Conservation (phyloP, 2,797 vertebrate species). For the Brachyalestes nurse region DNA sequence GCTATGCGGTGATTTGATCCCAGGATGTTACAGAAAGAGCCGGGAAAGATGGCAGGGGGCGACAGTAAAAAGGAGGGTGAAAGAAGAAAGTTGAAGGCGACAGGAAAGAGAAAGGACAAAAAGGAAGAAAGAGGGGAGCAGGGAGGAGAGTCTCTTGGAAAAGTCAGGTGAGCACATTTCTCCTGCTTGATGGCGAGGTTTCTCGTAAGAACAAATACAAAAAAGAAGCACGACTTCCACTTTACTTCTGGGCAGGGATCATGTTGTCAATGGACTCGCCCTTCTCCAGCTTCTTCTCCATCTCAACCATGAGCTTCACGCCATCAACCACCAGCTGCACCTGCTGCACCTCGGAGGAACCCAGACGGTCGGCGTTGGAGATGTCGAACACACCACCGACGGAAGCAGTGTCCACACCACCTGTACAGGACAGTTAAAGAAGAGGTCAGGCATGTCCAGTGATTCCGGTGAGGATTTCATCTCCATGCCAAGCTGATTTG, state of each 20-base stretch:
- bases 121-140: slow-evolving; percentile 55
- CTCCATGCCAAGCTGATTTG: neutral
- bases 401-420: slow-evolving; percentile 93
- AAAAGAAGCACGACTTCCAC: slow-evolving; percentile 61
- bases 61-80: slow-evolving; percentile 42
- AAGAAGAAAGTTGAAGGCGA: slow-evolving; percentile 41
- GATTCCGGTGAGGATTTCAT: neutral
- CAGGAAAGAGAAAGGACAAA: slow-evolving; percentile 49
- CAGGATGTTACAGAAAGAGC: slow-evolving; percentile 79
- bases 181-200: slow-evolving; percentile 43
- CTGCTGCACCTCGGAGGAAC: slow-evolving; percentile 92
- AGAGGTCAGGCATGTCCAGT: neutral
- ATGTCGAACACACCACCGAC: slow-evolving; percentile 93
- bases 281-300: slow-evolving; percentile 98
- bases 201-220: slow-evolving; percentile 64
- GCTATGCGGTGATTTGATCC: slow-evolving; percentile 79
- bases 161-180: slow-evolving; percentile 44
- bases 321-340: slow-evolving; percentile 97
- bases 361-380: slow-evolving; percentile 94
- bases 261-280: slow-evolving; percentile 90
- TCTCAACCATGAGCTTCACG: slow-evolving; percentile 96
- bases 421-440: slow-evolving; percentile 65
- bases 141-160: slow-evolving; percentile 66
- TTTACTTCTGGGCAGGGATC: slow-evolving; percentile 94
- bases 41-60: slow-evolving; percentile 53